Conservation (phyloP, 2,797 vertebrate genomes). For the Pristis pectinata region DNA sequence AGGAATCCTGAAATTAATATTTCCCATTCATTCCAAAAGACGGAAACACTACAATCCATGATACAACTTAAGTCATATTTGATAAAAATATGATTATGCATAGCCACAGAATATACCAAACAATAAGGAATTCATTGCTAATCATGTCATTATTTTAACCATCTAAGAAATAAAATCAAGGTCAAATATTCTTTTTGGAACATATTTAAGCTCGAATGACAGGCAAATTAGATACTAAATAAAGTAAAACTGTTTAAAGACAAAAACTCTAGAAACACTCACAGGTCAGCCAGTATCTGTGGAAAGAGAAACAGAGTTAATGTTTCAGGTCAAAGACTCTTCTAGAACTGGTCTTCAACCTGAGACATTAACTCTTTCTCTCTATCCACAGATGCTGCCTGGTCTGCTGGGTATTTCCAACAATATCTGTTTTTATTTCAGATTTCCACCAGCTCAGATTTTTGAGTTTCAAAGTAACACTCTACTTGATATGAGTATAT, state of each 20-base stretch:
- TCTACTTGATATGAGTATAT: no score
- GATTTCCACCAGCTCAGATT: no score
- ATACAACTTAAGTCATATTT: not conserved
- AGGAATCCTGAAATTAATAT: not conserved
- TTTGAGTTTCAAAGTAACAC: no score
- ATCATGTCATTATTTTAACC: not conserved
- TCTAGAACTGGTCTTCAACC: no score
- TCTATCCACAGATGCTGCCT: no score
- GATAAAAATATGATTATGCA: not conserved
- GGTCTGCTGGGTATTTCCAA: no score
- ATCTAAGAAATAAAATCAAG: not conserved
- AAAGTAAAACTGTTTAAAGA: not conserved
- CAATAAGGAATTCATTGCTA: not conserved
- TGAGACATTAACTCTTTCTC: no score
- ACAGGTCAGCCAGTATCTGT: no score
- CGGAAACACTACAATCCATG: not conserved
- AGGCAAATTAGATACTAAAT: not conserved
- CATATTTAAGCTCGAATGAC: not conserved
- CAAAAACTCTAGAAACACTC: no score
- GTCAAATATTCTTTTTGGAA: not conserved
- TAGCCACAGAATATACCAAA: not conserved
- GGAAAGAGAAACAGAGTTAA: no score
- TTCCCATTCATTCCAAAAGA: not conserved
- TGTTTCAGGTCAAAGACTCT: no score
- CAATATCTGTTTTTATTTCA: no score